Evolutionary conservation across 1,140 invertebrate species (phyloP).

Genomic region (Pristionchus pacificus): DNA sequence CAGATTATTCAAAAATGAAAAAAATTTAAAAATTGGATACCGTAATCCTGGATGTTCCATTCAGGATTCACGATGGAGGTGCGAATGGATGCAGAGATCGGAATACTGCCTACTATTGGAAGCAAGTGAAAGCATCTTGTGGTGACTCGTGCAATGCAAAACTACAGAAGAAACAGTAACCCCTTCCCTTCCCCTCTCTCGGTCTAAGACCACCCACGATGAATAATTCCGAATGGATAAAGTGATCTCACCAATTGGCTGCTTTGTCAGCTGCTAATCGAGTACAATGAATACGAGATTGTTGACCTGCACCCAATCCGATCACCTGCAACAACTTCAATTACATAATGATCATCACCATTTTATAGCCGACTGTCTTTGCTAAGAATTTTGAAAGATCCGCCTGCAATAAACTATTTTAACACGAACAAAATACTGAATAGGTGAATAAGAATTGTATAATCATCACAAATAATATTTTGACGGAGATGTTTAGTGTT

Average conservation of each 20-base stretch:
- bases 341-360: no score
- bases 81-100: conserved; percentile 57
- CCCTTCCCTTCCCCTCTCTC: neutral
- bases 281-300: conserved; percentile 94
- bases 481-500: neutral
- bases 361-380: no score
- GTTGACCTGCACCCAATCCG: conserved; percentile 94
- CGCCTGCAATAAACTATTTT: no score
- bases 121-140: conserved; percentile 39
- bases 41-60: no score
- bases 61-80: conserved; percentile 59
- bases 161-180: conserved; percentile 17
- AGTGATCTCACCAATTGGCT: conserved; percentile 82
- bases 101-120: conserved; percentile 50
- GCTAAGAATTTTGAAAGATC: no score
- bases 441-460: no score
- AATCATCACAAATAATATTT: neutral
- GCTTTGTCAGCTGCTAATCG: conserved; percentile 92
- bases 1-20: no score
- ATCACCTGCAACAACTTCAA: conserved; percentile 66
- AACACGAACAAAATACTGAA: no score
- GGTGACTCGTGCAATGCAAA: conserved; percentile 27
- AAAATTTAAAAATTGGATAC: no score
- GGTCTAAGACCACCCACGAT: conserved; percentile 6
- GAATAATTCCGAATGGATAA: no score